Conservation (phyloP, 2,797 vertebrate genomes). For the Labroides dimidiatus region DNA sequence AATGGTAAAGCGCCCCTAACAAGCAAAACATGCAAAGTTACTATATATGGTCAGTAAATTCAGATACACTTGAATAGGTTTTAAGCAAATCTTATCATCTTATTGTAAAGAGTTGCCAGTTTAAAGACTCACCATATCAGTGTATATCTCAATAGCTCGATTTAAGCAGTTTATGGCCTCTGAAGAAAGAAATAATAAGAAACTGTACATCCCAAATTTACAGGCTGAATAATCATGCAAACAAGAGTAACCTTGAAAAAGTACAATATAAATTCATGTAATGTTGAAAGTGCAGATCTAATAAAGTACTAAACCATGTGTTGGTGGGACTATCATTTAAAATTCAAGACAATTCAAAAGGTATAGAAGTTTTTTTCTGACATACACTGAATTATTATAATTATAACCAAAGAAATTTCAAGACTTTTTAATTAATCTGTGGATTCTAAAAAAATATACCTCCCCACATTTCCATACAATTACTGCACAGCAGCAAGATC, state of each 20-base stretch:
- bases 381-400: too few relatives aligned
- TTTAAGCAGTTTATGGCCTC: conserved; percentile 85
- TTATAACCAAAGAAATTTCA: too few relatives aligned
- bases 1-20: conserved; percentile 93
- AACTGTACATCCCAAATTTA: too few relatives aligned
- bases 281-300: too few relatives aligned
- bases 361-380: too few relatives aligned
- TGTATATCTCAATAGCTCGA: conserved; percentile 90
- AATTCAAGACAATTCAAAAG: too few relatives aligned
- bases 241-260: too few relatives aligned
- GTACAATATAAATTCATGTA: too few relatives aligned
- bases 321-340: too few relatives aligned
- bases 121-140: conserved; percentile 84
- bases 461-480: not conserved
- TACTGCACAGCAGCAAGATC: not conserved
- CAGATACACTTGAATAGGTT: not conserved
- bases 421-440: too few relatives aligned
- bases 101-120: not conserved
- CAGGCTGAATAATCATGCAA: too few relatives aligned
- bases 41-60: not conserved
- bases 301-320: too few relatives aligned
- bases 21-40: not conserved
- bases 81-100: not conserved
- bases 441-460: not conserved
- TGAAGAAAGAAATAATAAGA: conserved; percentile 54